Evolutionary conservation across 1,140 invertebrate species (phyloP), one percentile per base, ranked within the genome.

Genomic region (Aphelenchoides besseyi): DNA sequence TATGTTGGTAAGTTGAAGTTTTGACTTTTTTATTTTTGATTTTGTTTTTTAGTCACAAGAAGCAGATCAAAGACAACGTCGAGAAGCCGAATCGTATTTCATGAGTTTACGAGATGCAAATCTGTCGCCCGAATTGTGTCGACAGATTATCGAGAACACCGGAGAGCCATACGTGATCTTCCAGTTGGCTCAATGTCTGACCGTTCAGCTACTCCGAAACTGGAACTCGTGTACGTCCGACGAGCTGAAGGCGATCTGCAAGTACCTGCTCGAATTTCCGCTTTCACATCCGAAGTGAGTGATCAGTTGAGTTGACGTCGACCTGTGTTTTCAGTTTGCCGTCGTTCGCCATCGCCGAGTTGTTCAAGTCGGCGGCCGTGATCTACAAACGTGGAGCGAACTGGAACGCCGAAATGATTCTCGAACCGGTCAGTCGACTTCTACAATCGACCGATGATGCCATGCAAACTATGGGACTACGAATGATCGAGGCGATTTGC

Each of bases 231-330:
- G 16, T 16, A 35, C 12, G 16, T 12, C 16, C 16, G 16, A 66
- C 9, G 36, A 66, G 16, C 12, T 66, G 26, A 35, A 26, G 1
- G 36, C 16, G n/a, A 35, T 35, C n/a, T 66, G 63, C 32, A 66
- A 33, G n/a, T 66, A 32, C 30, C n/a, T 66, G 63, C 63, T 66
- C 3, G 63, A 66, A 53, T 36, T 66, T 12, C 63, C 63, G 12
- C 12, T 66, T n/a, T 33, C 16, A 3, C 36, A 33, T 12, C 30
- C 30, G 12, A 33, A 16, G 63, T 66, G 30, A 3, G 63, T 66
- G 28, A 28, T 35, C 30, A 18, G 2, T 0, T 18, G 12, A 23
- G 23, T 66, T 64, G 23, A n/a, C 3, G 26, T 30, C 59, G 28
- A 36, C 2, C n/a, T 23, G 12, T 23, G 41, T 23, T 48, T 61